Evolutionary conservation across 1,140 invertebrate genomes (phyloP).

Genomic region (Lordiphosa clarofinis): DNA sequence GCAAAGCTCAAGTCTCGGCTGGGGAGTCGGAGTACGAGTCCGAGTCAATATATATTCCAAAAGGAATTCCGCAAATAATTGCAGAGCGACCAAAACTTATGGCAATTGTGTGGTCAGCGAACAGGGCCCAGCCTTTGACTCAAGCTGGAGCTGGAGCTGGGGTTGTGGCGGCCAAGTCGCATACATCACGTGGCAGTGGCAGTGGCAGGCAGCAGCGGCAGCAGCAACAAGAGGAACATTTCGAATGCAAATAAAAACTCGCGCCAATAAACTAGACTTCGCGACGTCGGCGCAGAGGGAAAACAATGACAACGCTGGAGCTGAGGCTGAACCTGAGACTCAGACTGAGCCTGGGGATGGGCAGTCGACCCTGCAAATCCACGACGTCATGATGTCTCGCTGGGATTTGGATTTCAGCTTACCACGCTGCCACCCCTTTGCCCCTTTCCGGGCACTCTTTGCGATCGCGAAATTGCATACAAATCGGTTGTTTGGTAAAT

Average conservation of each 20-base stretch:
- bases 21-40: constrained; percentile 13
- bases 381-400: constrained; percentile 79
- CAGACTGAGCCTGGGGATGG: constrained; percentile 4
- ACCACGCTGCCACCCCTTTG: not conserved
- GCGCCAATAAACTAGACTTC: constrained; percentile 79
- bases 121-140: constrained; percentile 17
- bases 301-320: constrained; percentile 39
- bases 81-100: constrained; percentile 67
- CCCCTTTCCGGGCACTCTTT: constrained; percentile 1
- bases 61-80: constrained; percentile 79
- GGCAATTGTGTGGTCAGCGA: constrained; percentile 62
- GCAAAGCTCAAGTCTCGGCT: constrained; percentile 29
- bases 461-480: constrained; percentile 73
- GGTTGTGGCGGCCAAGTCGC: constrained; percentile 34
- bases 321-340: not conserved
- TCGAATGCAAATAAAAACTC: constrained; percentile 79
- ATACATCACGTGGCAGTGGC: constrained; percentile 66
- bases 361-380: constrained; percentile 37
- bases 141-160: constrained; percentile 1
- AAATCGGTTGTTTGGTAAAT: constrained; percentile 78
- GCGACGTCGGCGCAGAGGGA: constrained; percentile 47
- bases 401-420: constrained; percentile 71
- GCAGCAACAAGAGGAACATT: constrained; percentile 39
- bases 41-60: constrained; percentile 78
- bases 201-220: constrained; percentile 20